A percentile compares a stretch with the other conserved stretches of the same genome.
These are phyloP conservation scores for Formica selysi DNA, from an alignment of 1,140 invertebrate genomes.

Conservation along the genomic window DNA sequence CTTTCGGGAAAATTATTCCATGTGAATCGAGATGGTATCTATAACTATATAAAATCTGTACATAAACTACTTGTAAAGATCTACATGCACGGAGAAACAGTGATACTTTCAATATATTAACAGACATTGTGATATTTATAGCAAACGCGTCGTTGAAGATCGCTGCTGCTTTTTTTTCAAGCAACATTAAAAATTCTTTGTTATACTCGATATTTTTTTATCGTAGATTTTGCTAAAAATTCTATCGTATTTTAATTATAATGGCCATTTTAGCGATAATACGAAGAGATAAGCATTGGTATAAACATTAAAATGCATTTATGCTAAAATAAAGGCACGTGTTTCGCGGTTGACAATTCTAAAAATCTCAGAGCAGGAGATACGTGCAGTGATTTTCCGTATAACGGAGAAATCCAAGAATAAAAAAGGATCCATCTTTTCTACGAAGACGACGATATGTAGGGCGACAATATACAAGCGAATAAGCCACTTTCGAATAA, in stretches of 20 bases:
- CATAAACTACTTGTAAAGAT: background rate
- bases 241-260: background rate
- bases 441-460: background rate
- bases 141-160: background rate
- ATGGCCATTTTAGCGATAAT: background rate
- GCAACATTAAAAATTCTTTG: background rate
- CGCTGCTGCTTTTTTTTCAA: background rate
- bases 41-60: slow-evolving; percentile 25
- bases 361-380: background rate
- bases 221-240: background rate
- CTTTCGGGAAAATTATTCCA: slow-evolving; percentile 14
- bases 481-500: slow-evolving; percentile 18
- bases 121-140: slow-evolving; percentile 20
- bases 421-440: background rate
- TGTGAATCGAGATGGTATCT: slow-evolving; percentile 11
- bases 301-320: slow-evolving; percentile 9
- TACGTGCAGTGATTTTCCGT: slow-evolving; percentile 10
- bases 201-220: slow-evolving; percentile 5
- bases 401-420: background rate
- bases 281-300: background rate
- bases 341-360: background rate
- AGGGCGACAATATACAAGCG: slow-evolving; percentile 4
- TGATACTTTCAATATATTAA: slow-evolving; percentile 9
- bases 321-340: slow-evolving; percentile 21
- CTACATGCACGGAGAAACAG: background rate